phyloP scores from a whole-genome alignment of 2,113 vertebrate genomes.

The Xerus inauris region DNA sequence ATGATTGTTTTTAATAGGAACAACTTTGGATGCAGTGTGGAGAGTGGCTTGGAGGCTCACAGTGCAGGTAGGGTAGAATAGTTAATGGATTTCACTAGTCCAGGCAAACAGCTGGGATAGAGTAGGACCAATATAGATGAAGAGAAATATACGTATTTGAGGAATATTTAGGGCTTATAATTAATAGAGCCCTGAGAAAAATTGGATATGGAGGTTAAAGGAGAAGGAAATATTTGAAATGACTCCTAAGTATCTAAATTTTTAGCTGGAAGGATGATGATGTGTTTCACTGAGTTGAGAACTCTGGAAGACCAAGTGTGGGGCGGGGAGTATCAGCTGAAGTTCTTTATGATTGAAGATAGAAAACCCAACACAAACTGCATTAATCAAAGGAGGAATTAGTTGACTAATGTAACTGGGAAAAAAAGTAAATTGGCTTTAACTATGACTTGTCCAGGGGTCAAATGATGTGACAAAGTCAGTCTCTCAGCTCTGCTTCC shows the following conservation, averaged over 20 bases:
- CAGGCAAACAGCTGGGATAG: neutral
- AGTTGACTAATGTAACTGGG: neutral
- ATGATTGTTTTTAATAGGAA: neutral
- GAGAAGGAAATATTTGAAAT: neutral
- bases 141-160: neutral
- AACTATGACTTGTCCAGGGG: neutral
- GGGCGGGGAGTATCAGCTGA: neutral
- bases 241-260: neutral
- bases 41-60: neutral
- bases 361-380: neutral
- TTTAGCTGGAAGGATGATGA: neutral
- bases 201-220: neutral
- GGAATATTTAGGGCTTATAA: conserved; percentile 10
- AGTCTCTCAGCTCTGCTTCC: neutral
- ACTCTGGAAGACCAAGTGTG: neutral
- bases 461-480: neutral
- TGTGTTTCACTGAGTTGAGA: neutral
- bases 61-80: neutral
- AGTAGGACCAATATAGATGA: neutral
- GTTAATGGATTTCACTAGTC: neutral
- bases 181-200: neutral
- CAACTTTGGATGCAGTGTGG: neutral
- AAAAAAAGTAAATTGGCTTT: neutral
- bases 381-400: neutral
- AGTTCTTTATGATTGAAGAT: neutral